Evolutionary conservation across 2,888 invertebrate genomes (phyloP).

Genomic region (Xestia rhomboidea): DNA sequence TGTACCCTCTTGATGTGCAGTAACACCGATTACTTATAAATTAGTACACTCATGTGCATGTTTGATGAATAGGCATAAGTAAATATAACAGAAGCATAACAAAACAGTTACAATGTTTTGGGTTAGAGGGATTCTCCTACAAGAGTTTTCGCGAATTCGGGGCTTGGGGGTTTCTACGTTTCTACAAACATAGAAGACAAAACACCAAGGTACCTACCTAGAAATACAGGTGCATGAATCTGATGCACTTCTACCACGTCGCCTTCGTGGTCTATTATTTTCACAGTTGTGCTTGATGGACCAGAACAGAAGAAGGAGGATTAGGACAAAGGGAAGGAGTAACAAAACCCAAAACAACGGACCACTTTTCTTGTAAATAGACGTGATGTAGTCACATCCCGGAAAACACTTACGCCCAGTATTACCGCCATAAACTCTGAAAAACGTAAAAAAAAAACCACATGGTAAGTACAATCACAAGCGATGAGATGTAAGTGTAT

Average conservation of each 20-base stretch:
- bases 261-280: constrained; percentile 1
- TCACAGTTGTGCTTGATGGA: not conserved
- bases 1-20: not conserved
- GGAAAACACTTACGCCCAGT: no score
- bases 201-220: not conserved
- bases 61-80: not conserved
- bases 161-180: no score
- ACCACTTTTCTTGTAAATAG: not conserved
- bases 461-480: not conserved
- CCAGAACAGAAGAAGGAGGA: not conserved
- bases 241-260: not conserved
- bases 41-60: not conserved
- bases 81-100: not conserved
- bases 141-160: no score
- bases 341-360: not conserved
- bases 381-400: not conserved
- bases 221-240: not conserved
- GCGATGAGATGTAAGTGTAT: no score
- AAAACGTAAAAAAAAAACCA: not conserved
- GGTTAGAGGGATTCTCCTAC: no score
- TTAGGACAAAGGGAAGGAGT: not conserved
- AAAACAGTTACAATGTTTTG: not conserved
- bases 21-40: not conserved
- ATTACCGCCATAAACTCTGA: not conserved
- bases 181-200: not conserved